Evolutionary conservation across 2,888 invertebrate genomes (phyloP).

Genomic region (Copidosoma aretas): DNA sequence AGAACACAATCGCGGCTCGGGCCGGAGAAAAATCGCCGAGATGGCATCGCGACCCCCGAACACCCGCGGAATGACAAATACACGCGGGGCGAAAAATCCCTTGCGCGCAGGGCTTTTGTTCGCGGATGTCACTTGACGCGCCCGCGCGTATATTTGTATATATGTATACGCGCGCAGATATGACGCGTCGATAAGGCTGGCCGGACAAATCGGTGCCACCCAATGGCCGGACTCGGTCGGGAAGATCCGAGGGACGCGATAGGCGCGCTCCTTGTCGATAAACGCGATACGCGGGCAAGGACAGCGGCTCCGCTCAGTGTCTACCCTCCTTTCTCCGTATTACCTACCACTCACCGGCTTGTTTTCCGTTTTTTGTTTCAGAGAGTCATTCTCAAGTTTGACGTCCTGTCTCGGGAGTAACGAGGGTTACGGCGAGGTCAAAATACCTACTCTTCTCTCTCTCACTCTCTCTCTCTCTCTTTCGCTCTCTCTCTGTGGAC

Average conservation of each 20-base stretch:
- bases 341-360: not conserved
- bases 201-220: constrained; percentile 62
- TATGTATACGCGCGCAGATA: constrained; percentile 53
- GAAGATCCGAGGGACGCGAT: constrained; percentile 53
- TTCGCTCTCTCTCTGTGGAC: too few relatives aligned
- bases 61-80: constrained; percentile 4
- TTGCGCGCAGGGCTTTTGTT: constrained; percentile 59
- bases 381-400: too few relatives aligned
- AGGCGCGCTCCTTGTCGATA: constrained; percentile 55
- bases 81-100: constrained; percentile 43
- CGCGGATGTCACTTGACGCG: constrained; percentile 36
- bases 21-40: constrained; percentile 53
- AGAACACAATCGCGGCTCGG: not conserved
- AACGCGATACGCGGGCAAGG: constrained; percentile 50
- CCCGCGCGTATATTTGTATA: too few relatives aligned
- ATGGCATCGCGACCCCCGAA: constrained; percentile 54
- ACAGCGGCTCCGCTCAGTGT: not conserved
- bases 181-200: constrained; percentile 52
- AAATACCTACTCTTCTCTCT: too few relatives aligned
- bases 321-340: not conserved
- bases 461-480: too few relatives aligned
- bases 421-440: too few relatives aligned
- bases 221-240: constrained; percentile 56
- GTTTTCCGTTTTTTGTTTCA: too few relatives aligned
- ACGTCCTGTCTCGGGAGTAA: too few relatives aligned